Base-by-base conservation (phyloP, 53 echinoderm and acorn worm species). In the Paracentrotus lividus region DNA sequence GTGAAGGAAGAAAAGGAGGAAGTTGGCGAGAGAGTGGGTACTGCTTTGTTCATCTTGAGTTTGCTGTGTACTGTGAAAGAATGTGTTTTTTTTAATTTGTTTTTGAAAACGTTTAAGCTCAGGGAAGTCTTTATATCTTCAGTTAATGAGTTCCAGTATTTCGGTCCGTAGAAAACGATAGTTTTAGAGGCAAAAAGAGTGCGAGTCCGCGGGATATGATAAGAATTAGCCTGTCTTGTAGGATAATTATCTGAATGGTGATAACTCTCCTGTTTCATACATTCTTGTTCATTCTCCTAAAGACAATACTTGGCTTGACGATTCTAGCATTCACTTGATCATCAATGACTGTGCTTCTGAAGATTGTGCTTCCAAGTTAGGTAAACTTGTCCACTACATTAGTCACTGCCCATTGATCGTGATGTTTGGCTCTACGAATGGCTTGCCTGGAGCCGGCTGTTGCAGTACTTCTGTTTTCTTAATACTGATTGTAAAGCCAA, bases 291-390 rank as follows among this genome's bases (percentile, higher is more conserved):
- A 94, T 78, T 76, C 94, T 94, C 38, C 90, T 47, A 32, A 94
- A 90, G 31, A 58, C 90, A 59, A 42, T 18, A 40, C 85, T 94
- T 21, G 77, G 85, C 45, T 75, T 92, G 24, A 78, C 77, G 5
- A 92, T 14, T 65, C 92, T 49, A 49, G 64, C 40, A 42, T 77
- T 77, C 0, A 94, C 90, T 77, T 90, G 57, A 53, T 72, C 84
- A 31, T 78, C 90, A 54, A 77, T 94, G 44, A 76, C 54, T 29
- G 13, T 81, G 51, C 27, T 58, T 69, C 90, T 53, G 27, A 61
- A 94, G n/a, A 94, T 78, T 24, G 81, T 94, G 81, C 90, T 94
- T 13, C 94, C 94, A 9, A 81, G 84, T 40, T 91, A 78, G 14
- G 85, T 94, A 47, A 47, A 76, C 23, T 58, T 47, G 85, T 67